Conservation (phyloP, 2,113 vertebrate genomes). For the Triplophysa tibetana region DNA sequence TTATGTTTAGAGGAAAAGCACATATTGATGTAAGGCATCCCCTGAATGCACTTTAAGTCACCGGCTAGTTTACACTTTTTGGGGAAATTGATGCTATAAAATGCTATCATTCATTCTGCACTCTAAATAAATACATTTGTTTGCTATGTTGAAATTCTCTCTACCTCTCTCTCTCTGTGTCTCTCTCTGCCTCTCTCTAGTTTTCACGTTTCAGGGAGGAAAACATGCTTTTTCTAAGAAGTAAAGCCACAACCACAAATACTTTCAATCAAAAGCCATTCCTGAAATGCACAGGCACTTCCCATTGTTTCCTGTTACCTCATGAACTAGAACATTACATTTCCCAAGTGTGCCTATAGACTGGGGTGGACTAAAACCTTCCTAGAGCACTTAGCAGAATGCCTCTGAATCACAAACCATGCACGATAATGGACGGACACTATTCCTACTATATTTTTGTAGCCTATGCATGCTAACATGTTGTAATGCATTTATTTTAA, state of each 20-base stretch:
- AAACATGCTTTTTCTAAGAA: neutral
- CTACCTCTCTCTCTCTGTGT: neutral
- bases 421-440: slow-evolving; percentile 44
- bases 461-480: neutral
- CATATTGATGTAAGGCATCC: no score
- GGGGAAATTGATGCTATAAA: no score
- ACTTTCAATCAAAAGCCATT: slow-evolving; percentile 34
- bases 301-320: slow-evolving; percentile 22
- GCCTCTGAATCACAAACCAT: slow-evolving; percentile 43
- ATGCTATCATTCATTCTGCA: no score
- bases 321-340: slow-evolving; percentile 34
- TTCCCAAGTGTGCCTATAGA: slow-evolving; percentile 44
- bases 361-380: slow-evolving; percentile 53
- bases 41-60: no score
- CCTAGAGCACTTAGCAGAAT: slow-evolving; percentile 51
- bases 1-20: no score
- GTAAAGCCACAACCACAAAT: slow-evolving; percentile 30
- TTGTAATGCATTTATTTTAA: slow-evolving; percentile 16
- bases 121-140: neutral
- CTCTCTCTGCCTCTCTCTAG: neutral
- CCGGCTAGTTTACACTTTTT: no score
- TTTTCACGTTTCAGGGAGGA: neutral
- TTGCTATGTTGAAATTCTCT: neutral
- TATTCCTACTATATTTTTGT: neutral
- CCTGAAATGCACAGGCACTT: slow-evolving; percentile 30